Percentiles rank a stretch among this genome's conserved stretches.
Evolutionary conservation across 2,113 vertebrate genomes (phyloP).

Genomic region (Tychaedon coryphoeus): DNA sequence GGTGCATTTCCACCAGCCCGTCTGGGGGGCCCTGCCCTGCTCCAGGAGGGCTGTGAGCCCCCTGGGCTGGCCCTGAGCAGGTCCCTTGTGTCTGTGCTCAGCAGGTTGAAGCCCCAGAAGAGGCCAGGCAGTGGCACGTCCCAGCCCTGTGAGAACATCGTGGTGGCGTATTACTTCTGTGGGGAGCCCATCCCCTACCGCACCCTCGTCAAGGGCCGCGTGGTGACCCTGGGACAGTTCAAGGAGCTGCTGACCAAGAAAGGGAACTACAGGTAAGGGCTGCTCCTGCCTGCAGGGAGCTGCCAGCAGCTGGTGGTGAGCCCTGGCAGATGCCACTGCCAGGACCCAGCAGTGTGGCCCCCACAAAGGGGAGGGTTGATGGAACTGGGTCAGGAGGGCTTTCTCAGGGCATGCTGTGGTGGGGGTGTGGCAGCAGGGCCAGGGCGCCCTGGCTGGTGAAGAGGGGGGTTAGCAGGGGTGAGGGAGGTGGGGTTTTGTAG

Average conservation of each 20-base stretch:
- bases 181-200: constrained; percentile 95
- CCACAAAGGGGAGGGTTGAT: not conserved
- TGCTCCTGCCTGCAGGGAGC: accelerated
- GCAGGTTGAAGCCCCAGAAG: constrained; percentile 85
- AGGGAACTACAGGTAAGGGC: constrained; percentile 84
- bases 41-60: not conserved
- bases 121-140: constrained; percentile 40
- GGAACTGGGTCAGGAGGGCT: not conserved
- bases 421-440: not conserved
- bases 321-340: not conserved
- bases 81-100: not conserved
- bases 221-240: constrained; percentile 93
- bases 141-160: constrained; percentile 85
- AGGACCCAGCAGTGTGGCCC: accelerated
- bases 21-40: not conserved
- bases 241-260: constrained; percentile 94
- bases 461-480: not conserved
- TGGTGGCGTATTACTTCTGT: constrained; percentile 95
- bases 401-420: accelerated
- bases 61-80: not conserved
- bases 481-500: not conserved
- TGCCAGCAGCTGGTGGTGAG: not conserved
- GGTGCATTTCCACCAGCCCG: not conserved
- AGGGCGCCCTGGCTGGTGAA: not conserved
- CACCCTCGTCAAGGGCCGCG: constrained; percentile 86